Conservation (phyloP, 2,888 invertebrate species). For the Physocephala rufipes region DNA sequence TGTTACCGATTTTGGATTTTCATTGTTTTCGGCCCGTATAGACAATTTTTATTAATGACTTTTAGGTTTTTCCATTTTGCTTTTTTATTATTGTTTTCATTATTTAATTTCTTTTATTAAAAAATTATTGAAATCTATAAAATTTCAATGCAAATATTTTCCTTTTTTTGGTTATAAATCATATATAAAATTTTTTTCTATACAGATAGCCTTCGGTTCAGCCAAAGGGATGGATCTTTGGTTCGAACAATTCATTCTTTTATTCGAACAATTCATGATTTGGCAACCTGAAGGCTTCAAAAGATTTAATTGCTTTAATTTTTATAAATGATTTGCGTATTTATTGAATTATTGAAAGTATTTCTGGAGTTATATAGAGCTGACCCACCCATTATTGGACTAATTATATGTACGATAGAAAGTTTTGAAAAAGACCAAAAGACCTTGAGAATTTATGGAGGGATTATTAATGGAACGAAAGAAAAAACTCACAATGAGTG, state of each 20-base stretch:
- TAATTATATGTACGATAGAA: background rate
- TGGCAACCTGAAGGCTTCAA: background rate
- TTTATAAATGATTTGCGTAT: background rate
- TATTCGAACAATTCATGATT: background rate
- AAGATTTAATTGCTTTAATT: background rate
- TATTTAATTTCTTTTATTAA: too few relatives aligned
- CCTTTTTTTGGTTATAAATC: constrained; percentile 2
- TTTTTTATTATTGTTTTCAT: too few relatives aligned
- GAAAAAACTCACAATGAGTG: background rate
- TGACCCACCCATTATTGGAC: background rate
- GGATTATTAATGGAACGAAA: background rate
- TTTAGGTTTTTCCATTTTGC: too few relatives aligned
- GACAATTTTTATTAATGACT: background rate
- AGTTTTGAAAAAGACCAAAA: background rate
- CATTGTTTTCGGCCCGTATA: background rate
- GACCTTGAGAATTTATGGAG: constrained; percentile 2
- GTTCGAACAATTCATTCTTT: background rate
- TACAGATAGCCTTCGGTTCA: background rate
- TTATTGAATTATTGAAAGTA: background rate
- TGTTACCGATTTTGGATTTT: background rate
- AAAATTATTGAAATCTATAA: constrained; percentile 1
- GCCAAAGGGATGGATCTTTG: background rate
- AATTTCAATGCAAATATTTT: constrained; percentile 11
- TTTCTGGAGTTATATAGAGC: background rate
- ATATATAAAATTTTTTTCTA: background rate